Percentiles rank a stretch among this genome's conserved stretches.
phyloP scores from a whole-genome alignment of 1,140 invertebrate species.

The Drosophila burlai region DNA sequence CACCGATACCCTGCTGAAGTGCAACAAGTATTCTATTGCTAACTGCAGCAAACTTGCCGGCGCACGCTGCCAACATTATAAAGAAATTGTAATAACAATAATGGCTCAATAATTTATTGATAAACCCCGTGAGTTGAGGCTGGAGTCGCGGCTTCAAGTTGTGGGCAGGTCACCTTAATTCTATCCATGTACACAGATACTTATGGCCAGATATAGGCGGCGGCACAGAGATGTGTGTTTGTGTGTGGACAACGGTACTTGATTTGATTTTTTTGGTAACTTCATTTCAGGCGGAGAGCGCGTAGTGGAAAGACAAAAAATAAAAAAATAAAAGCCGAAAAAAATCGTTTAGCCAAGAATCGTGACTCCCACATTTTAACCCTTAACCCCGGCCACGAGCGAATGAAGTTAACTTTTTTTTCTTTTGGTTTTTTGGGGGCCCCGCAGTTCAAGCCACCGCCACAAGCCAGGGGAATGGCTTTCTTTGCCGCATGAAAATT shows the following conservation, averaged over 20 bases:
- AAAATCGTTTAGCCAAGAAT: conserved; percentile 73
- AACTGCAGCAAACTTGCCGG: conserved; percentile 60
- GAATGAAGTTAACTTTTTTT: conserved; percentile 71
- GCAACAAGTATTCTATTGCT: conserved; percentile 39
- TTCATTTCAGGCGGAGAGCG: conserved; percentile 74
- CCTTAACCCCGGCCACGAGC: conserved; percentile 81
- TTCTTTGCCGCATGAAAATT: conserved; percentile 54
- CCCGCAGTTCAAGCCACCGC: conserved; percentile 21
- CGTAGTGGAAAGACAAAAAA: conserved; percentile 59
- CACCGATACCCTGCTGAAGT: not conserved
- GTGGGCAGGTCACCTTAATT: conserved; percentile 73
- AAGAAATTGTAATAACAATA: conserved; percentile 84
- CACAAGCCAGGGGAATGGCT: conserved; percentile 58
- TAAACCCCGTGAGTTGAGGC: conserved; percentile 64
- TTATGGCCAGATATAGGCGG: conserved; percentile 19
- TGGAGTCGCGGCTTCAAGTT: conserved; percentile 46
- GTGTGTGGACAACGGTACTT: conserved; percentile 75
- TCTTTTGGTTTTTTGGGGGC: conserved; percentile 32
- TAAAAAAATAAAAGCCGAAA: conserved; percentile 4
- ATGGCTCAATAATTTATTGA: conserved; percentile 84
- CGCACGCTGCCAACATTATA: conserved; percentile 82
- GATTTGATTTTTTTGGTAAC: conserved; percentile 80
- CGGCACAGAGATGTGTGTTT: conserved; percentile 17
- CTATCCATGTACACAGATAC: conserved; percentile 55
- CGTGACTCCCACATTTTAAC: conserved; percentile 85